Conservation (phyloP, 2,888 invertebrate species). For the Macrosiphum euphorbiae region DNA sequence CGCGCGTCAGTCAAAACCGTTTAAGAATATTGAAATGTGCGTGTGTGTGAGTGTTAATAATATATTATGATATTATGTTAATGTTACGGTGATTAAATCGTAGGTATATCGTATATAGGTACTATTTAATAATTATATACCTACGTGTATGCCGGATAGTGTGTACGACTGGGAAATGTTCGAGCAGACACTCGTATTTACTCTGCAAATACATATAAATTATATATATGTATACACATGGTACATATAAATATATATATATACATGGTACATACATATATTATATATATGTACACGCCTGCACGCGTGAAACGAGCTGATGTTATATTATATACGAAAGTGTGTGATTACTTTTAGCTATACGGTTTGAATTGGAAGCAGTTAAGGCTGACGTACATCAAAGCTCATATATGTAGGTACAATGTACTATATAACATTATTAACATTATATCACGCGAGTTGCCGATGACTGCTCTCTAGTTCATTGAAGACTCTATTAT, state of each 20-base stretch:
- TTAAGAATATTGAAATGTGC: background rate
- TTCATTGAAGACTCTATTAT: background rate
- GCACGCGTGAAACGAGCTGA: background rate
- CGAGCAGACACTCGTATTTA: background rate
- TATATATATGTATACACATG: no score
- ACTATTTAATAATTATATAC: background rate
- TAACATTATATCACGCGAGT: background rate
- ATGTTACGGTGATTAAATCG: background rate
- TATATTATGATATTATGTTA: background rate
- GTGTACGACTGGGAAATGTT: background rate
- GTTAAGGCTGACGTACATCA: background rate
- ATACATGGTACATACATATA: no score
- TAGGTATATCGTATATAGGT: background rate
- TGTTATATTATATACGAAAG: background rate
- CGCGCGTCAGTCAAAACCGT: constrained; percentile 18
- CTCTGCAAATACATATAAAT: background rate
- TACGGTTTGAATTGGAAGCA: background rate
- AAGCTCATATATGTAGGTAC: background rate
- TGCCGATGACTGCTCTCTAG: background rate
- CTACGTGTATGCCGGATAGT: background rate
- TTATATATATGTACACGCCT: background rate
- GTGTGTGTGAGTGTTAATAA: background rate
- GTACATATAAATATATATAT: no score
- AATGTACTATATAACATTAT: background rate
- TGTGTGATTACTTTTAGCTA: background rate